Percentiles rank a stretch among this genome's conserved stretches.
Conservation (phyloP, 2,888 invertebrate genomes). For the Schizaphis graminum region DNA sequence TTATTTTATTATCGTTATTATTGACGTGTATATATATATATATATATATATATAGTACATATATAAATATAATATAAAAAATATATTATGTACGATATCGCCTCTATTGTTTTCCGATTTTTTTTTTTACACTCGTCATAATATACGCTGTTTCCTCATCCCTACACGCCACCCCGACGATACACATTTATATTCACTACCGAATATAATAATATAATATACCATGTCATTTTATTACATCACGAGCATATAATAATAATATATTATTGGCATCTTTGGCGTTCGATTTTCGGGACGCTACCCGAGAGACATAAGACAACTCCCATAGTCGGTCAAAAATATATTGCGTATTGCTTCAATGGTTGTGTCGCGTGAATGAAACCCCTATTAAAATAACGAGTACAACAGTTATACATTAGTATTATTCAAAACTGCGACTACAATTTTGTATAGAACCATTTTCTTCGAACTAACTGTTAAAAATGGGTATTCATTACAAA, state of each 20-base stretch:
- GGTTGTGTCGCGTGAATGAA: background rate
- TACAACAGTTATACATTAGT: no score
- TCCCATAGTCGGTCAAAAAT: background rate
- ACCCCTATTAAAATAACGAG: background rate
- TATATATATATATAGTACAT: no score
- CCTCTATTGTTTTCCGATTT: constrained; percentile 35
- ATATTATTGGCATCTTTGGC: background rate
- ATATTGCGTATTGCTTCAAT: background rate
- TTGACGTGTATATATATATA: background rate
- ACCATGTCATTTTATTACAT: background rate
- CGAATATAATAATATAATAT: background rate
- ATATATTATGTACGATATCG: constrained; percentile 28
- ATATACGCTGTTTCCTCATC: background rate
- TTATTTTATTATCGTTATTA: constrained; percentile 40
- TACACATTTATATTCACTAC: background rate
- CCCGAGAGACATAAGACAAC: background rate
- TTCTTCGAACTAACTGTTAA: background rate
- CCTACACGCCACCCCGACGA: background rate
- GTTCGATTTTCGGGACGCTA: background rate
- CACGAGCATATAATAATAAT: background rate
- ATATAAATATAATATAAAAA: background rate
- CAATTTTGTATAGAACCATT: background rate
- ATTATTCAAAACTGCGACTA: no score
- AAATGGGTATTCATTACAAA: background rate
- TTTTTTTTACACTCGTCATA: constrained; percentile 13